Base-by-base conservation (phyloP, 2,888 invertebrate species). In the Macrophya annulata region DNA sequence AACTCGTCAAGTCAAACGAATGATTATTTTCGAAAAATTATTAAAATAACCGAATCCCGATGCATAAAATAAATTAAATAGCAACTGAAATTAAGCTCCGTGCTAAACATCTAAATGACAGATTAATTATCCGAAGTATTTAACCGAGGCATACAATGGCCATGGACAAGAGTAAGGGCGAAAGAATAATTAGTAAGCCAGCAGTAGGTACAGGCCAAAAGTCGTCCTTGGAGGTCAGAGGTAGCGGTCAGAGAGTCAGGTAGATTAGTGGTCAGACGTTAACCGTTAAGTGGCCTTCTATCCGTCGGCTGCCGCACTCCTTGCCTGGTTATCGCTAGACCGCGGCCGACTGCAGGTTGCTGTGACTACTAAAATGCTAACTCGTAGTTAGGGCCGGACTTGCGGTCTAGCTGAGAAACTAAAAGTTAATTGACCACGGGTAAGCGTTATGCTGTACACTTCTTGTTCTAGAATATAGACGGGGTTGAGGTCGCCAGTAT, bases 121-220 rank as follows among this genome's bases (percentile, higher is more conserved):
- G 40, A 25, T 21, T 72, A 82, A 71, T 59, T 43, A 40, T 82
- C 59, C n/a, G n/a, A 15, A 71, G 79, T 59, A 79, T 79, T 81
- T 68, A 81, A 45, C 55, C 45, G 15, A 51, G 48, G 45, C 25
- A 43, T 65, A 48, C 25, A 4, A 17, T 25, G 79, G 21, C 48
- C 25, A 43, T 40, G 48, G 82, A 15, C 71, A 40, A 37, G 88
- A 88, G 88, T 89, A 88, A 89, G 89, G 83, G 89, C 87, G 89
- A 91, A 91, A 91, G 90, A 90, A 91, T 91, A 91, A 91, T 90
- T 90, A 90, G 91, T 90, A 89, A 83, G 89, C 88, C 88, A 88
- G 31, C 88, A 62, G 85, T 51, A 37, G 62, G 85, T 51, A 37
- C 43, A 76, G 76, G 43, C 59, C 55, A 87, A 86, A 86, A 90